Conservation (phyloP, 2,888 invertebrate genomes). For the Ditula angustiorana region DNA sequence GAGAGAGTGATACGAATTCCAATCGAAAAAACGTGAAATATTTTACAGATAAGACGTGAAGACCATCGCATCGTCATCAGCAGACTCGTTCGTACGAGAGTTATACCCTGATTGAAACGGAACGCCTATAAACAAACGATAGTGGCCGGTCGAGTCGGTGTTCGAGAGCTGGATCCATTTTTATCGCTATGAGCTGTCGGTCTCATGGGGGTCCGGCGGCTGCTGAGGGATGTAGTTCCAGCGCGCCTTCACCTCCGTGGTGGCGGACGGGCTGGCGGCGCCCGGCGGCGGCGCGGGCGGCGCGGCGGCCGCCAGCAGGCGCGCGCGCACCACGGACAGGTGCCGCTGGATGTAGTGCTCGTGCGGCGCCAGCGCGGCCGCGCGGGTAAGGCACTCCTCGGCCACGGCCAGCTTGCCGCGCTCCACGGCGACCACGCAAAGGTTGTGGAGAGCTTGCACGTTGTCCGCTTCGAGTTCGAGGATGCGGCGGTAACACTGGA, state of each 20-base stretch:
- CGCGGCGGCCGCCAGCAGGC: slow-evolving; percentile 61
- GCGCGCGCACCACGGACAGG: slow-evolving; percentile 93
- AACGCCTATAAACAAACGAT: slow-evolving; percentile 15
- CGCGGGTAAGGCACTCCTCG: slow-evolving; percentile 92
- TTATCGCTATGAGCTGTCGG: slow-evolving; percentile 68
- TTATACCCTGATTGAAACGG: slow-evolving; percentile 34
- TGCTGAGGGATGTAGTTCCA: slow-evolving; percentile 84
- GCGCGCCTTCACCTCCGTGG: slow-evolving; percentile 73
- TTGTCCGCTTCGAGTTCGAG: slow-evolving; percentile 95
- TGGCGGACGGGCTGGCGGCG: slow-evolving; percentile 49
- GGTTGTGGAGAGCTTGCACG: slow-evolving; percentile 97
- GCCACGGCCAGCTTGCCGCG: slow-evolving; percentile 94
- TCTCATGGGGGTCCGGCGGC: slow-evolving; percentile 78
- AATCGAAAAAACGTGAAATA: background rate
- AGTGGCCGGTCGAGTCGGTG: background rate
- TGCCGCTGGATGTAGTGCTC: slow-evolving; percentile 97
- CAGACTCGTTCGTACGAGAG: slow-evolving; percentile 7
- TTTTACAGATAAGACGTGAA: background rate
- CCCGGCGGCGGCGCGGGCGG: slow-evolving; percentile 43
- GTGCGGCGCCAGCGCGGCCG: slow-evolving; percentile 92
- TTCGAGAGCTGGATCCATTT: slow-evolving; percentile 4
- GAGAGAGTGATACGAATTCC: background rate
- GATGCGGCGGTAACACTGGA: slow-evolving; percentile 95
- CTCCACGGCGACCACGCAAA: slow-evolving; percentile 98
- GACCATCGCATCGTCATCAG: slow-evolving; percentile 23